These are phyloP conservation scores for Brienomyrus longianalis DNA, from an alignment of 2,113 vertebrate species.

Conservation along the genomic window DNA sequence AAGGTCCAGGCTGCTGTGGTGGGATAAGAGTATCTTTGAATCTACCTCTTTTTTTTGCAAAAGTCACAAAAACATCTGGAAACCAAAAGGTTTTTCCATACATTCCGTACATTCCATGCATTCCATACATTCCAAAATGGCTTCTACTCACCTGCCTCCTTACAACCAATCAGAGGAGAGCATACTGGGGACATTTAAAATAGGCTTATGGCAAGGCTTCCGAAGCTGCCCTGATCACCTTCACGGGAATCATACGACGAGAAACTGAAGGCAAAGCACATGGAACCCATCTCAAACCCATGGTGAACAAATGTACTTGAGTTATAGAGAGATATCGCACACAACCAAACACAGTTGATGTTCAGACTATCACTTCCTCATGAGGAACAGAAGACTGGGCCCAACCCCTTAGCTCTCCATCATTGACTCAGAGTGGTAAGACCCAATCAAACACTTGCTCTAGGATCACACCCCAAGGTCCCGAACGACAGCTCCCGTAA, in stretches of 20 bases:
- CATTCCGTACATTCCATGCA: neutral
- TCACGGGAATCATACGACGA: neutral
- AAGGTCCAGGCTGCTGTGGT: neutral
- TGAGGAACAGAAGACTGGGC: neutral
- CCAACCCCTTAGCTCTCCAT: neutral
- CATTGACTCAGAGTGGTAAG: neutral
- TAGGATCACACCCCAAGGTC: neutral
- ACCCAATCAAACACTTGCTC: neutral
- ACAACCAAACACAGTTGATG: neutral
- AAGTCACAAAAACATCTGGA: neutral
- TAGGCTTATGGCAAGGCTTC: neutral
- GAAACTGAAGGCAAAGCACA: neutral
- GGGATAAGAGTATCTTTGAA: neutral
- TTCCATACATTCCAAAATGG: neutral
- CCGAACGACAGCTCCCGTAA: neutral
- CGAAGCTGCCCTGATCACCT: neutral
- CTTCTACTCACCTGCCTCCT: neutral
- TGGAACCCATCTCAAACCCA: neutral
- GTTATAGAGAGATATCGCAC: neutral
- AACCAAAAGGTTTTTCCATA: neutral
- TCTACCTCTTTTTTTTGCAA: neutral
- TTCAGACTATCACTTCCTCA: neutral
- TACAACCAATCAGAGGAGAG: neutral
- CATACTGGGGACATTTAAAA: neutral
- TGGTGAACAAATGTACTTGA: neutral